Conservation (phyloP, 2,888 invertebrate genomes). For the Torymus aiolomorphi region DNA sequence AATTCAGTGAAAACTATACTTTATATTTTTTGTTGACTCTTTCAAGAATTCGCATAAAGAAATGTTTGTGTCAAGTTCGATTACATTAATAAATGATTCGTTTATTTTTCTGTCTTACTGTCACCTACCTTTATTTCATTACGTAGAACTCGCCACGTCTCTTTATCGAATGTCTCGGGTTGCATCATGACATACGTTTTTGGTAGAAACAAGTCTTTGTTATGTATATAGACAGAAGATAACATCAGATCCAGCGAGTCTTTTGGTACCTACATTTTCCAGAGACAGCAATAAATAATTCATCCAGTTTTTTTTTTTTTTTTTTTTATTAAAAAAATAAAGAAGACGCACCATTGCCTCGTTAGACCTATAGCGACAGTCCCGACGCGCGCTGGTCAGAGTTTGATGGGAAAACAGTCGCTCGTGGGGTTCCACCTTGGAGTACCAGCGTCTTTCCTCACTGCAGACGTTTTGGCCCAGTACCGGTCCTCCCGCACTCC, state of each 20-base stretch:
- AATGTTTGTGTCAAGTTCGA: too few relatives aligned
- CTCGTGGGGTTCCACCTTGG: slow-evolving; percentile 73
- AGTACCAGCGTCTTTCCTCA: slow-evolving; percentile 66
- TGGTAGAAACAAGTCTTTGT: slow-evolving; percentile 76
- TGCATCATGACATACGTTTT: slow-evolving; percentile 79
- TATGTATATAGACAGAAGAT: slow-evolving; percentile 83
- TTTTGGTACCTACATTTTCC: slow-evolving; percentile 77
- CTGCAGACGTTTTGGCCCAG: slow-evolving; percentile 67
- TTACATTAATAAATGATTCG: too few relatives aligned
- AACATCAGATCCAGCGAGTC: slow-evolving; percentile 84
- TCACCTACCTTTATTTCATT: slow-evolving; percentile 75
- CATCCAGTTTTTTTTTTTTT: neutral
- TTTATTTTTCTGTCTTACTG: neutral
- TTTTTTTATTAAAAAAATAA: neutral
- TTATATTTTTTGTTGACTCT: too few relatives aligned
- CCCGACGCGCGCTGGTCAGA: slow-evolving; percentile 78
- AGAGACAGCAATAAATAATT: neutral
- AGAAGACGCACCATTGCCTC: slow-evolving; percentile 4
- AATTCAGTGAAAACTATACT: too few relatives aligned
- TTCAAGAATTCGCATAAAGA: too few relatives aligned
- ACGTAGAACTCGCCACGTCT: slow-evolving; percentile 82
- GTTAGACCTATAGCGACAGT: slow-evolving; percentile 53
- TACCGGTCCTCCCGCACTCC: slow-evolving; percentile 64
- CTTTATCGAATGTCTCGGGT: slow-evolving; percentile 81
- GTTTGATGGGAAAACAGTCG: slow-evolving; percentile 81